Evolutionary conservation across 2,797 vertebrate genomes (phyloP).

Genomic region (Rhadinocentrus ornatus): DNA sequence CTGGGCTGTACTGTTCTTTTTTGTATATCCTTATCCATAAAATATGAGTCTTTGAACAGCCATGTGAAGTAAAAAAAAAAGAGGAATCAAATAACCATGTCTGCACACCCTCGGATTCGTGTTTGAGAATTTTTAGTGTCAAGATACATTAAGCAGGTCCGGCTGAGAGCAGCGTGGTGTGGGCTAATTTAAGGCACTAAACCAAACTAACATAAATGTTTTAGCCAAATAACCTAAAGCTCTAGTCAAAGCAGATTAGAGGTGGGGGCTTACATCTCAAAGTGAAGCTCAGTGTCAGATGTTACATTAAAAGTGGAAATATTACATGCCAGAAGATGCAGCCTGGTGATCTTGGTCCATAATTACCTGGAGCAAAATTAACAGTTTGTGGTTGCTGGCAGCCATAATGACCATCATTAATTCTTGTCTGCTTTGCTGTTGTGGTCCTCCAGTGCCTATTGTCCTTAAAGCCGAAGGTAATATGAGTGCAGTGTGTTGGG

Average conservation of each 20-base stretch:
- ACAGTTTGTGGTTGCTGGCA: conserved; percentile 66
- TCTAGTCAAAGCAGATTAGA: conserved; percentile 66
- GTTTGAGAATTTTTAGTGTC: conserved; percentile 67
- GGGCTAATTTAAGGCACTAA: conserved; percentile 67
- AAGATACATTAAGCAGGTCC: conserved; percentile 70
- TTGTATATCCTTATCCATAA: conserved; percentile 49
- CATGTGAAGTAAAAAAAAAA: conserved; percentile 34
- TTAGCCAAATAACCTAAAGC: conserved; percentile 76
- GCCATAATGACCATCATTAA: conserved; percentile 75
- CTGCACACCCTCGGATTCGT: conserved; percentile 51
- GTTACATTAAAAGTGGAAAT: conserved; percentile 60
- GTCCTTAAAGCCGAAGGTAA: conserved; percentile 67
- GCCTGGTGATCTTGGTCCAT: conserved; percentile 48
- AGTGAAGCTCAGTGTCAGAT: conserved; percentile 61
- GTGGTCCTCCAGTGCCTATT: conserved; percentile 67
- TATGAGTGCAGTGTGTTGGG: conserved; percentile 42
- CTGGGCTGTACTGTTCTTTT: conserved; percentile 41
- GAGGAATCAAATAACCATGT: conserved; percentile 53
- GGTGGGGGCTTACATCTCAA: conserved; percentile 59
- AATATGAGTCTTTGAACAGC: conserved; percentile 66
- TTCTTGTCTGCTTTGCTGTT: conserved; percentile 77
- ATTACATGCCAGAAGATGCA: conserved; percentile 56
- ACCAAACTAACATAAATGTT: conserved; percentile 72
- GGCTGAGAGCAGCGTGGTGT: conserved; percentile 52
- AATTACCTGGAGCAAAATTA: conserved; percentile 71